Base-by-base conservation (phyloP, 2,888 invertebrate species). In the Tethea ocularis region DNA sequence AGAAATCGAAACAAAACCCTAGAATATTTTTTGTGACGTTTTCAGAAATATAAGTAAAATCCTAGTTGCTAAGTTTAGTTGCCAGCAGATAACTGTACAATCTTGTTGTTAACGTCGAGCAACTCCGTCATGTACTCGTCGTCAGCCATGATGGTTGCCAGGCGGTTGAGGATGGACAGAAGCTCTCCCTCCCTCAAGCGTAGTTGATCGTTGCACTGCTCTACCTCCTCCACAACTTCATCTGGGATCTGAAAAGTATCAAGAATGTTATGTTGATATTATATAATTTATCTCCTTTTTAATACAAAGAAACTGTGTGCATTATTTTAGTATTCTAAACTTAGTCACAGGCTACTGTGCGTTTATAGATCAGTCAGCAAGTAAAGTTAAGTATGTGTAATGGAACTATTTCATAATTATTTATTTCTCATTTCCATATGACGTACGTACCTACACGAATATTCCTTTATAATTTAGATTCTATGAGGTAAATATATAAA, bases 161-260 rank as follows among this genome's bases (percentile, higher is more conserved):
- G 91, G 22, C 94, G 94, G 70, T 94, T 94, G 60, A 97, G 89
- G 64, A 95, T 93, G 62, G 94, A 94, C 61, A 95, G 89, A 56
- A 98, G 93, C 66, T 95, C 94, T 0, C 95, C 94, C 66, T 95
- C 94, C 23, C 94, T 91, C 74, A 97, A 89, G 64, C 94, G 95
- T 66, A 97, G 93, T 82, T 97, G 97, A 57, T 95, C 95, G 74
- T 96, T 96, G 78, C 97, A 95, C 79, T 96, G 94, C 64, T 93
- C 92, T 56, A 97, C 92, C 77, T 95, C 95, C 63, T 94, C 94
- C 11, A 94, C 88, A 10, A 95, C 93, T 69, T 95, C 94, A 61
- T 96, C 95, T n/a, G 95, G 95, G 63, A 96, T 93, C 95, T 96
- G 83, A 23, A 85, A 84, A 24, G 56, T 51, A 60, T 51, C 36